phyloP scores from a whole-genome alignment of 2,888 invertebrate genomes.

The Pammene fasciana region DNA sequence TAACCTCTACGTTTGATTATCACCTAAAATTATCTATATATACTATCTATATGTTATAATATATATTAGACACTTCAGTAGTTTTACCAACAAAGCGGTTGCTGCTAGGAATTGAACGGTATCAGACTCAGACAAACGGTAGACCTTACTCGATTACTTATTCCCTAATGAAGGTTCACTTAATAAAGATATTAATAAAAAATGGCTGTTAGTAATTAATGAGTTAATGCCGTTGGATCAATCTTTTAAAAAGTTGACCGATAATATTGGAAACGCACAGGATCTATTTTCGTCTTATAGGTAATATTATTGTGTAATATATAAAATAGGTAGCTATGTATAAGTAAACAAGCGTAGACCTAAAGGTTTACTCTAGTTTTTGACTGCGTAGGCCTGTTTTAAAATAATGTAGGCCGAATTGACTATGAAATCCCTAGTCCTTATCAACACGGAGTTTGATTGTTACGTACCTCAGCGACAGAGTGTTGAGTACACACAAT shows the following conservation, averaged over 20 bases:
- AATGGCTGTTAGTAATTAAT: too few relatives aligned
- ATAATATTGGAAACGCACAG: neutral
- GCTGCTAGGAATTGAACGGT: neutral
- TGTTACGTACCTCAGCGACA: too few relatives aligned
- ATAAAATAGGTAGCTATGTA: neutral
- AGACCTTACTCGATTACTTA: too few relatives aligned
- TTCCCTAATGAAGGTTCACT: too few relatives aligned
- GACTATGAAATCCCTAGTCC: too few relatives aligned
- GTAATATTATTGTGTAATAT: neutral
- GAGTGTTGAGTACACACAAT: too few relatives aligned
- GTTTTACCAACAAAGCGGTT: neutral
- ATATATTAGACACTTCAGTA: neutral
- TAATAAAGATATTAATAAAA: too few relatives aligned
- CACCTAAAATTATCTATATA: too few relatives aligned
- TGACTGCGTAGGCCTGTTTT: neutral
- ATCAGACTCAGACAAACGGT: too few relatives aligned
- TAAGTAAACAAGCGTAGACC: neutral
- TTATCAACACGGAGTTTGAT: too few relatives aligned
- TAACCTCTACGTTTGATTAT: too few relatives aligned
- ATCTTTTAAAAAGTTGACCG: neutral
- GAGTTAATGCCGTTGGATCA: neutral
- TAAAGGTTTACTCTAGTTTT: constrained; percentile 6
- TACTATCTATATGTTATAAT: neutral
- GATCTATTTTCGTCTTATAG: neutral
- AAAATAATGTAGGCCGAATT: too few relatives aligned